Base-by-base conservation (phyloP, 2,888 invertebrate genomes). In the Tetanocera ferruginea region DNA sequence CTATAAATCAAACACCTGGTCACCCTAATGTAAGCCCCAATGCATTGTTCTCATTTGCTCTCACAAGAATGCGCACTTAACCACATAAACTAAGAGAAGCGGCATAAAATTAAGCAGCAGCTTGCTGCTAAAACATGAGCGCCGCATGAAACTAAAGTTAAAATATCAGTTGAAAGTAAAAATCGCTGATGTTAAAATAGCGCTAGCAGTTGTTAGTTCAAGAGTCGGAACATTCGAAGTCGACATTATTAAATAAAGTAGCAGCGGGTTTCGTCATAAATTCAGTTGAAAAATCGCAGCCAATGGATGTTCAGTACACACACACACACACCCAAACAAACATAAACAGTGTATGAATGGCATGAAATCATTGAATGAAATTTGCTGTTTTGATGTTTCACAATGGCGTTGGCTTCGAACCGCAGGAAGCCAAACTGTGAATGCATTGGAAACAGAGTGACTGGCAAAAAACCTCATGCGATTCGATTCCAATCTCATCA, bases 111-210 rank as follows among this genome's bases (percentile, higher is more conserved):
- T 14, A 28, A 19, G 34, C 23, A 51, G n/a, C 69, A 51, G 25
- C 71, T 51, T 71, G 43, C 76, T 77, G 19, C 4, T 8, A 9
- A 0, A 11, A 9, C 57, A 75, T 84, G 84, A 55, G 70, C 73
- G 78, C 83, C 83, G 80, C 79, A 72, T 82, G 49, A 76, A 83
- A 81, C 81, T 80, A 82, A 82, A 83, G 83, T 82, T 82, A 81
- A 83, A 83, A 84, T 83, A 84, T 83, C 83, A 83, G 82, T 83
- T 82, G 82, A 81, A 83, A 81, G 82, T 81, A 82, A 80, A 77
- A 82, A 79, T 78, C 76, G 79, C 80, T 77, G 79, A 80, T 80
- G 66, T 66, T 52, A 77, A n/a, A n/a, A n/a, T 60, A 71, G 69
- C 76, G 69, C 14, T 23, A 17, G 60, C 75, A 23, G 9, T n/a